A percentile compares a stretch with the other conserved stretches of the same genome.
phyloP scores from a whole-genome alignment of 2,113 vertebrate genomes.

The Python bivittatus region DNA sequence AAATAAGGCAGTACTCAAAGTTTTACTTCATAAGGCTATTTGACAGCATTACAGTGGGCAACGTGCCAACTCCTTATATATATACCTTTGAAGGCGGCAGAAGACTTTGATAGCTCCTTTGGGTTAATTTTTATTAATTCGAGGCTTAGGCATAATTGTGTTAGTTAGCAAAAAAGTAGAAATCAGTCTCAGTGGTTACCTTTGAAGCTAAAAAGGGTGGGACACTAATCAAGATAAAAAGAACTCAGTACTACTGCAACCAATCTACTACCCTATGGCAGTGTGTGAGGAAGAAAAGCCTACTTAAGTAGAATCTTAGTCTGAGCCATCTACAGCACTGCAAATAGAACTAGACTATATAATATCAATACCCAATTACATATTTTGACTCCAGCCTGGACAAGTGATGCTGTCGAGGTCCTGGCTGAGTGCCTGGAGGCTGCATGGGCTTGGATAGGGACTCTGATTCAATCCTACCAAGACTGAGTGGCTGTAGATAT shows the following conservation, averaged over 20 bases:
- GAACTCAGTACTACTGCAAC: background rate
- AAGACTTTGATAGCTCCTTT: background rate
- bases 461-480: background rate
- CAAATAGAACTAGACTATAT: background rate
- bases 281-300: background rate
- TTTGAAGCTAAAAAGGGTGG: conserved; percentile 39
- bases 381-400: background rate
- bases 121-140: conserved; percentile 24
- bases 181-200: background rate
- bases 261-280: background rate
- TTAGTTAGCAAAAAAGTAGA: conserved; percentile 29
- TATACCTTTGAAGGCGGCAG: conserved; percentile 14
- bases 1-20: background rate
- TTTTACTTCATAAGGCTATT: conserved; percentile 9
- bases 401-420: background rate
- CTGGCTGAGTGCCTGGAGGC: background rate
- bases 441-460: background rate
- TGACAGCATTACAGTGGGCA: conserved; percentile 4
- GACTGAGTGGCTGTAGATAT: background rate
- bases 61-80: background rate
- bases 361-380: background rate
- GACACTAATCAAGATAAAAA: conserved; percentile 7
- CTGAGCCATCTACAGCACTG: background rate
- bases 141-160: conserved; percentile 25
- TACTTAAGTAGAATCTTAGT: background rate